Evolutionary conservation across 2,113 vertebrate genomes (phyloP).

Genomic region (Phyllostomus hastatus): DNA sequence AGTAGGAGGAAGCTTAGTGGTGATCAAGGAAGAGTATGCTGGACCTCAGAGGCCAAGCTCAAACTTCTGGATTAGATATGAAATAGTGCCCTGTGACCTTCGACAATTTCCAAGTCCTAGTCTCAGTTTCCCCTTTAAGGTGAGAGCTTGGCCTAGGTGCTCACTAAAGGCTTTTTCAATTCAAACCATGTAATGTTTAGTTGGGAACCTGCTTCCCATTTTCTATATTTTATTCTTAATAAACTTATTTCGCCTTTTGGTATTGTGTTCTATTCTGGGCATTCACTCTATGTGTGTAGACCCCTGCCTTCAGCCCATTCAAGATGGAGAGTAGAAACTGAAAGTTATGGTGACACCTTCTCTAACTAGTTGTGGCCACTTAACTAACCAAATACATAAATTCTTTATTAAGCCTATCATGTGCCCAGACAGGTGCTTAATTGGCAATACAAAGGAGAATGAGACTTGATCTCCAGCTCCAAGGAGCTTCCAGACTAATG

Average conservation of each 20-base stretch:
- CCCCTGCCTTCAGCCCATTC: neutral
- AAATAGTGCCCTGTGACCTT: neutral
- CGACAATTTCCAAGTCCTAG: neutral
- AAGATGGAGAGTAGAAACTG: neutral
- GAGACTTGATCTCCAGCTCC: neutral
- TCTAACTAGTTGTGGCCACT: neutral
- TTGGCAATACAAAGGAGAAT: neutral
- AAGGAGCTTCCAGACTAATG: neutral
- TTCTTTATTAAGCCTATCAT: neutral
- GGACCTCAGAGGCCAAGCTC: neutral
- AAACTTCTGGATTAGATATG: neutral
- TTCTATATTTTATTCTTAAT: neutral
- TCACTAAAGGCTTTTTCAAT: neutral
- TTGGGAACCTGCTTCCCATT: neutral
- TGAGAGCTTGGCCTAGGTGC: no score
- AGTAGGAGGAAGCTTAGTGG: neutral
- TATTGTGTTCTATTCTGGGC: neutral
- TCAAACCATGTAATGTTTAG: neutral
- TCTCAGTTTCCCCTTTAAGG: neutral
- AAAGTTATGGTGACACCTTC: neutral
- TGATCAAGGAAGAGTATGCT: rapidly evolving
- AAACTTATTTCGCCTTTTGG: neutral
- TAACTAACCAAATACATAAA: neutral
- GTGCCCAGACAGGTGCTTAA: neutral
- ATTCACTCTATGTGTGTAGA: rapidly evolving